Percentiles rank a stretch among this genome's conserved stretches.
These are phyloP conservation scores for Aurelia aurita complex sp. Pacific DNA, from an alignment of 30 jellyfish, hydroid and myxozoan genomes.

Conservation along the genomic window DNA sequence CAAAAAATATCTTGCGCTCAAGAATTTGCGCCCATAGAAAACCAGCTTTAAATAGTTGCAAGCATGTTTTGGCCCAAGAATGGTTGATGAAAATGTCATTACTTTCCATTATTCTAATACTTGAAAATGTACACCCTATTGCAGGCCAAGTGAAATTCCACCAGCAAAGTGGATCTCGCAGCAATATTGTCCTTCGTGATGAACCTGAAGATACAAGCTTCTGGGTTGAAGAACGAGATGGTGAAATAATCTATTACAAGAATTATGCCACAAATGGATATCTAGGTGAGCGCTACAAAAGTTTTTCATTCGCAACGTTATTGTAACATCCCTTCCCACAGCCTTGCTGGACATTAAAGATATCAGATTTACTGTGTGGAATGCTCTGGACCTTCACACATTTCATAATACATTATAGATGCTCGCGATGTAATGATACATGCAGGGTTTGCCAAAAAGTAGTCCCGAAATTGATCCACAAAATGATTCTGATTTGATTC, in stretches of 20 bases:
- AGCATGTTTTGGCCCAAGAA: neutral
- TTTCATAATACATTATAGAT: no score
- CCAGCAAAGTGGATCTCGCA: slow-evolving; percentile 79
- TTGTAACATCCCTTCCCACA: no score
- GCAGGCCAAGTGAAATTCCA: slow-evolving; percentile 89
- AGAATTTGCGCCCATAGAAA: no score
- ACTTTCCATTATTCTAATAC: neutral
- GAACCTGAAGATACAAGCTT: slow-evolving; percentile 81
- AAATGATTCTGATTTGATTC: no score
- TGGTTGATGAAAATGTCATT: neutral
- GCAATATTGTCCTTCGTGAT: slow-evolving; percentile 68
- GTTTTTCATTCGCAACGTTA: no score
- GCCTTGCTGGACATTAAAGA: no score
- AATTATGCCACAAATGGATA: slow-evolving; percentile 75
- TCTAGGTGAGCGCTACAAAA: slow-evolving; percentile 52
- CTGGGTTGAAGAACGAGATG: slow-evolving; percentile 83
- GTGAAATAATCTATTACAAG: slow-evolving; percentile 60
- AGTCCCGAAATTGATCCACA: no score
- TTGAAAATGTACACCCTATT: neutral
- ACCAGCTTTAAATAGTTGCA: neutral
- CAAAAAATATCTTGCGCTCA: no score
- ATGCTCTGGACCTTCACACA: no score
- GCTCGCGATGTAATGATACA: no score
- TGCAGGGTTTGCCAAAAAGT: no score
- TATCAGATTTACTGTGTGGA: no score